A percentile compares a stretch with the other conserved stretches of the same genome.
Conservation (phyloP, 1,140 invertebrate genomes). For the Cotesia typhae region DNA sequence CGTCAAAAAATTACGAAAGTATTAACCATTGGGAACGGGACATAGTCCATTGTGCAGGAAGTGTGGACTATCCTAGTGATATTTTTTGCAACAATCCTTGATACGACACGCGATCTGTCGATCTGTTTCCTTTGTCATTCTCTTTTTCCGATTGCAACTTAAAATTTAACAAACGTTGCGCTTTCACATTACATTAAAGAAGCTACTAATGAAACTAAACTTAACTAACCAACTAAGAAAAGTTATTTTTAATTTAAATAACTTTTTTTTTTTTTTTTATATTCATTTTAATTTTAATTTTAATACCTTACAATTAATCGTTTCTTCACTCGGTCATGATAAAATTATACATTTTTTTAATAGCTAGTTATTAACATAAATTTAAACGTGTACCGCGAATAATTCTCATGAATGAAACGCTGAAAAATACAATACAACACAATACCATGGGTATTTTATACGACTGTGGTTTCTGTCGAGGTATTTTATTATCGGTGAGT, state of each 20-base stretch:
- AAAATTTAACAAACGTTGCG: neutral
- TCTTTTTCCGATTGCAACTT: constrained; percentile 23
- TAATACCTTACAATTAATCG: no score
- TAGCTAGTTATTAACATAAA: no score
- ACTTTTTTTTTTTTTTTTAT: no score
- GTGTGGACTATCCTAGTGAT: constrained; percentile 23
- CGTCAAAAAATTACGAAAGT: constrained; percentile 9
- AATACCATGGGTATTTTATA: neutral
- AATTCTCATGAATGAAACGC: constrained; percentile 12
- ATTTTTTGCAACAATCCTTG: constrained; percentile 32
- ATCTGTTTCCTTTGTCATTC: constrained; percentile 28
- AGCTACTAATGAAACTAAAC: neutral
- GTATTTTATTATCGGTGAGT: no score
- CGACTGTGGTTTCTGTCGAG: no score
- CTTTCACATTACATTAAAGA: constrained; percentile 22
- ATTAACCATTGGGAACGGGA: neutral
- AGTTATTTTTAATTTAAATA: neutral
- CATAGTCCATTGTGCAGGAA: constrained; percentile 30
- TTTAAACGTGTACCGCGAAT: neutral
- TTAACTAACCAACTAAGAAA: no score
- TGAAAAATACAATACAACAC: neutral
- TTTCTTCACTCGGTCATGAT: no score
- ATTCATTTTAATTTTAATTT: neutral
- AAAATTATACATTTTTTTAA: no score
- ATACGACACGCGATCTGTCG: constrained; percentile 27